These are phyloP conservation scores for Patagioenas fasciata DNA, from an alignment of 2,113 vertebrate genomes.

Conservation along the genomic window DNA sequence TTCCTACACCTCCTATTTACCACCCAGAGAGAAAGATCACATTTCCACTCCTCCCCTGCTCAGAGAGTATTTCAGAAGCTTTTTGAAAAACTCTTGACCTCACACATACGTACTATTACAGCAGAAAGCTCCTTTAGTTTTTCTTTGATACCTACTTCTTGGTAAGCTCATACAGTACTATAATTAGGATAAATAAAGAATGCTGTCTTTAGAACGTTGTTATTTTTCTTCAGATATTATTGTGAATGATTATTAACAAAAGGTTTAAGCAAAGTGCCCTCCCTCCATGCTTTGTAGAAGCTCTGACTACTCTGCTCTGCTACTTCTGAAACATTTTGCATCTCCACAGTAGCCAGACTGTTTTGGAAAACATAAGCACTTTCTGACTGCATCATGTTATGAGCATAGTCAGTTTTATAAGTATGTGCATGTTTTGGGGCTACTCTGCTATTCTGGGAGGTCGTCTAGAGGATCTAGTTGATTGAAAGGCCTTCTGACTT, in stretches of 20 bases:
- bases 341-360: background rate
- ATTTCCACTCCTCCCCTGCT: conserved; percentile 22
- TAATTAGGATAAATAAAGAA: conserved; percentile 20
- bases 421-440: background rate
- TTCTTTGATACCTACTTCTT: conserved; percentile 12
- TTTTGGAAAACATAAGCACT: background rate
- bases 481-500: background rate
- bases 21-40: conserved; percentile 46
- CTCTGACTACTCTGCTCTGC: background rate
- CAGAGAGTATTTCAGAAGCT: conserved; percentile 19
- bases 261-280: background rate
- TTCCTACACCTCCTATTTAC: conserved; percentile 46
- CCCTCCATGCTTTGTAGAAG: background rate
- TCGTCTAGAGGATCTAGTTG: background rate
- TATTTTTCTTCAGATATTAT: conserved; percentile 3
- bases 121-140: conserved; percentile 24
- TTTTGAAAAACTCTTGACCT: conserved; percentile 54
- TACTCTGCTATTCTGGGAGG: background rate
- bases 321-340: background rate
- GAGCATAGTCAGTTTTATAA: background rate
- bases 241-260: background rate
- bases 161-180: background rate
- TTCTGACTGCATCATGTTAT: background rate
- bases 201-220: background rate
- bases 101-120: background rate